A percentile compares a stretch with the other conserved stretches of the same genome.
These are phyloP conservation scores for Nebria salina DNA, from an alignment of 2,888 invertebrate genomes.

Conservation along the genomic window DNA sequence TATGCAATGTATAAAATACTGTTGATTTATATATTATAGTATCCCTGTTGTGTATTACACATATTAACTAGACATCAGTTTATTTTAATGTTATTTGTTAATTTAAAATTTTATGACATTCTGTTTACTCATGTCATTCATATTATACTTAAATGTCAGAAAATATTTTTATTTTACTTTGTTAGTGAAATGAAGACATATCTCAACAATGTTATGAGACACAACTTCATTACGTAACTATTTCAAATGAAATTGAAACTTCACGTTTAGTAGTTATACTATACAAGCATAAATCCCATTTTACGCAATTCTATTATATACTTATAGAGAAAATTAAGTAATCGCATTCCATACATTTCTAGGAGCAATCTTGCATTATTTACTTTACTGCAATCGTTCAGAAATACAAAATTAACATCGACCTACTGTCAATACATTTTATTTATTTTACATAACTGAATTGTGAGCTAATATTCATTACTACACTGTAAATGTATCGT, in stretches of 20 bases:
- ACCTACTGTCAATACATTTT: too few relatives aligned
- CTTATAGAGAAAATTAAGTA: too few relatives aligned
- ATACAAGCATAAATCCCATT: background rate
- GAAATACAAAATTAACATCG: too few relatives aligned
- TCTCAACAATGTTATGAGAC: background rate
- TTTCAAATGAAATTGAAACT: background rate
- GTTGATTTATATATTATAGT: slow-evolving; percentile 13
- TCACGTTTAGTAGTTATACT: too few relatives aligned
- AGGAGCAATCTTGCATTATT: too few relatives aligned
- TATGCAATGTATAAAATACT: background rate
- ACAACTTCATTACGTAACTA: background rate
- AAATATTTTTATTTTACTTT: background rate
- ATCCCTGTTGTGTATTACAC: background rate
- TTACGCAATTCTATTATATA: background rate
- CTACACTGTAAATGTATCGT: background rate
- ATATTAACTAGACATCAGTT: background rate
- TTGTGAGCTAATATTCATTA: background rate
- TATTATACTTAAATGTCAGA: background rate
- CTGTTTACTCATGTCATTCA: background rate
- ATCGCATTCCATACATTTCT: too few relatives aligned
- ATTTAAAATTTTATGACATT: background rate
- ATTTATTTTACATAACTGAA: background rate
- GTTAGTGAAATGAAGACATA: background rate
- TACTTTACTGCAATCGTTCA: too few relatives aligned
- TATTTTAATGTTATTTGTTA: background rate